phyloP scores from a whole-genome alignment of 2,113 vertebrate species.

The Macheiramphus alcinus region DNA sequence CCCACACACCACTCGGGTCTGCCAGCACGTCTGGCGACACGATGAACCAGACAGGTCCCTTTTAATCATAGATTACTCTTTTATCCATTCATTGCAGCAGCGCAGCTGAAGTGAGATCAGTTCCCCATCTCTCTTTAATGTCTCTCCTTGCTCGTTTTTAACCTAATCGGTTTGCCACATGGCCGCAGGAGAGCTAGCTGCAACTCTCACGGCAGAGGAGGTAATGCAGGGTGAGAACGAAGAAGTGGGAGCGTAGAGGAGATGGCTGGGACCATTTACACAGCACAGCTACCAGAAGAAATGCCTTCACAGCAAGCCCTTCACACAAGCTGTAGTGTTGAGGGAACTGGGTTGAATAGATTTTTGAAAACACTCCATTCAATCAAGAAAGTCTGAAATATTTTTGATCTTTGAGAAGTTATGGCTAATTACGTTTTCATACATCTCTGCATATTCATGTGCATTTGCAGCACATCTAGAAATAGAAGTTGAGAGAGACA shows the following conservation, averaged over 20 bases:
- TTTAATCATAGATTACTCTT: not conserved
- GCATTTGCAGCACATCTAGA: not conserved
- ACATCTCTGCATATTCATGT: not conserved
- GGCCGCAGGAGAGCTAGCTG: not conserved
- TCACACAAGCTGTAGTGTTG: not conserved
- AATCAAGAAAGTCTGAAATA: not conserved
- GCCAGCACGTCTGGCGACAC: not conserved
- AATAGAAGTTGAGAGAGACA: not conserved
- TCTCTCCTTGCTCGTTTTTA: not conserved
- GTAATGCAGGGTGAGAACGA: not conserved
- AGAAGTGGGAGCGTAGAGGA: not conserved
- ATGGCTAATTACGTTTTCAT: not conserved
- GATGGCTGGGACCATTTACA: not conserved
- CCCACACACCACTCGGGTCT: not conserved
- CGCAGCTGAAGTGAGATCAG: fast-evolving
- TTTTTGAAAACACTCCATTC: not conserved
- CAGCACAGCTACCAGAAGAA: not conserved
- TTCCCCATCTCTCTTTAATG: not conserved
- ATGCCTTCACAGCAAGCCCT: not conserved
- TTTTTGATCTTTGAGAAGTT: not conserved
- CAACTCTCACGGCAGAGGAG: not conserved
- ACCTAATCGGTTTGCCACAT: not conserved
- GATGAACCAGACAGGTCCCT: not conserved
- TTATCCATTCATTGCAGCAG: not conserved
- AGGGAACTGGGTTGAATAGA: not conserved